phyloP scores from a whole-genome alignment of 2,888 invertebrate genomes.

The Fragum fragum region DNA sequence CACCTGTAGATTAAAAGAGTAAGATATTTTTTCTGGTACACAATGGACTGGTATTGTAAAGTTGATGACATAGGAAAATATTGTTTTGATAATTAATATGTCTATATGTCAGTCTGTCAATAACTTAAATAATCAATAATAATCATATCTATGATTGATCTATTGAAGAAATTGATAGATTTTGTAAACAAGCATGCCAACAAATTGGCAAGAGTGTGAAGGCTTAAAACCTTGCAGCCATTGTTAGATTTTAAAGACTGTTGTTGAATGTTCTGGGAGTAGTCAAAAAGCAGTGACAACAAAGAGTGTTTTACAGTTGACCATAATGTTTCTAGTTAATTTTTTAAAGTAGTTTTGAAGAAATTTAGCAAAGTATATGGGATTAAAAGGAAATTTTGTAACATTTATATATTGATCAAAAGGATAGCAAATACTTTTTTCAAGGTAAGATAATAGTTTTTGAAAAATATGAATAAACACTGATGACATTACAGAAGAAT shows the following conservation, averaged over 20 bases:
- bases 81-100: slow-evolving; percentile 21
- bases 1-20: neutral
- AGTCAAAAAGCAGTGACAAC: too few species aligned
- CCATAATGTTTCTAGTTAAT: too few species aligned
- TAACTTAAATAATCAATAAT: slow-evolving; percentile 13
- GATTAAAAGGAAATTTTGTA: too few species aligned
- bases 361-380: too few species aligned
- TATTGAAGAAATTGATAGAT: slow-evolving; percentile 15
- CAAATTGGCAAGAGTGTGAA: slow-evolving; percentile 37
- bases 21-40: neutral
- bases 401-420: too few species aligned
- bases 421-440: too few species aligned
- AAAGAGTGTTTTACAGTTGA: too few species aligned
- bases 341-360: too few species aligned
- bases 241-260: neutral
- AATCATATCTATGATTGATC: slow-evolving; percentile 15
- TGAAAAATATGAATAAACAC: too few species aligned
- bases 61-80: slow-evolving; percentile 9
- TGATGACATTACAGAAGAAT: too few species aligned
- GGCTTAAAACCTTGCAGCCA: slow-evolving; percentile 21
- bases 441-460: too few species aligned
- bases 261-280: too few species aligned
- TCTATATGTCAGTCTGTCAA: slow-evolving; percentile 20
- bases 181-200: slow-evolving; percentile 33
- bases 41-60: slow-evolving; percentile 2